phyloP scores from a whole-genome alignment of 2,797 vertebrate genomes.

The Astyanax mexicanus region DNA sequence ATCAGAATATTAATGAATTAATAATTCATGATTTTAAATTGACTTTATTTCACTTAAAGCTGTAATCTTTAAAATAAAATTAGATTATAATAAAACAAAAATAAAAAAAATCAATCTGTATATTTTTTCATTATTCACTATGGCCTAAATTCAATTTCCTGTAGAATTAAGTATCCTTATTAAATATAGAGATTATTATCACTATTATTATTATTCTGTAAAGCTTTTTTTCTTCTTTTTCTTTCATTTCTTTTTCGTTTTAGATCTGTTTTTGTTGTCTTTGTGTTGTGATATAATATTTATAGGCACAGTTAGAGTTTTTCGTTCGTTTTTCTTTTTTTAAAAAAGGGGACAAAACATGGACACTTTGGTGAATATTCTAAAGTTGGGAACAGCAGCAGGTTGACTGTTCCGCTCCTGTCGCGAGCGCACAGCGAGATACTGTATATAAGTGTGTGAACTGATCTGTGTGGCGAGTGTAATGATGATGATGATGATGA shows the following conservation, averaged over 20 bases:
- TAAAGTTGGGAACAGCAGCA: slow-evolving; percentile 12
- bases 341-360: not conserved
- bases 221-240: slow-evolving; percentile 38
- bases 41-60: too few species aligned
- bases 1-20: slow-evolving; percentile 64
- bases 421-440: slow-evolving; percentile 1
- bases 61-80: too few species aligned
- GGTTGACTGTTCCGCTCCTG: not conserved
- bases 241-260: slow-evolving; percentile 37
- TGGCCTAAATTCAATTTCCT: slow-evolving; percentile 32
- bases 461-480: not conserved
- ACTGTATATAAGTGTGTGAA: slow-evolving; percentile 11
- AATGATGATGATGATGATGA: too few species aligned
- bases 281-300: slow-evolving; percentile 44
- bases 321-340: not conserved
- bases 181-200: not conserved
- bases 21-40: too few species aligned
- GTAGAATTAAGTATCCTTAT: not conserved
- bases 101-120: too few species aligned
- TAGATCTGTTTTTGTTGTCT: slow-evolving; percentile 11
- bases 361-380: not conserved
- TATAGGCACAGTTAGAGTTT: slow-evolving; percentile 7
- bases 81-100: too few species aligned
- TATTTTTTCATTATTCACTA: slow-evolving; percentile 70
- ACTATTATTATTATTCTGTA: slow-evolving; percentile 51